Evolutionary conservation across 2,888 invertebrate species (phyloP), one percentile per base, ranked within the genome.

Genomic region (Caenorhabditis sp.): DNA sequence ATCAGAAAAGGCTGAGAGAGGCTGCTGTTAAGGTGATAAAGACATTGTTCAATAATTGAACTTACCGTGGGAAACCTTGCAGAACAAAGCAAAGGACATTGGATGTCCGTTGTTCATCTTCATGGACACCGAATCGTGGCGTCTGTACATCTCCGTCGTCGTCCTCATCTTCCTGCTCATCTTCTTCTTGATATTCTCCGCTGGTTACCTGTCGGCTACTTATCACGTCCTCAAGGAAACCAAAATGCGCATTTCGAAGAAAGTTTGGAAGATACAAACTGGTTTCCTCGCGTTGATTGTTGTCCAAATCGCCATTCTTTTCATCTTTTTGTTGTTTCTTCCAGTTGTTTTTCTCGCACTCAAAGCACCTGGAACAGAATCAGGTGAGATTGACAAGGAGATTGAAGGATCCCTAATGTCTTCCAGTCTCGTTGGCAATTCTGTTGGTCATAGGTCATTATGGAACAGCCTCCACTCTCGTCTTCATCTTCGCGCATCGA

Each of bases 401-500:
- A 20, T 28, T 13, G 11, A 28, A 18, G 1, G 18, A 20, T 15
- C 9, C 18, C 32, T 15, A 40, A 28, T 20, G 13, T 3, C 26
- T 67, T 65, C 47, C 68, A 79, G 79, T 35, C 0, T 53, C 71
- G 2, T 53, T 72, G 15, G 53, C 51, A 1, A 37, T 79, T n/a
- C 24, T 79, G 2, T 22, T 72, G 8, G 61, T 79, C 26, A 79
- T 56, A 15, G 60, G 65, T 6, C 79, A 79, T 28, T 72, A 79
- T 20, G 71, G 55, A 3, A 72, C 79, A 6, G 35, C 71, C 0
- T 79, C 79, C 6, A 79, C 64, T 3, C 24, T 79, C 15, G 50
- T 72, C 5, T 79, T 79, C 40, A 72, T 72, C n/a, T 24, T 71
- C 13, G 60, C 71, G 2, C 79, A 79, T 37, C 60, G 71, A 47